Percentiles rank a stretch among this genome's conserved stretches.
Evolutionary conservation across 2,797 vertebrate species (phyloP).

Genomic region (Pangasius macronema): DNA sequence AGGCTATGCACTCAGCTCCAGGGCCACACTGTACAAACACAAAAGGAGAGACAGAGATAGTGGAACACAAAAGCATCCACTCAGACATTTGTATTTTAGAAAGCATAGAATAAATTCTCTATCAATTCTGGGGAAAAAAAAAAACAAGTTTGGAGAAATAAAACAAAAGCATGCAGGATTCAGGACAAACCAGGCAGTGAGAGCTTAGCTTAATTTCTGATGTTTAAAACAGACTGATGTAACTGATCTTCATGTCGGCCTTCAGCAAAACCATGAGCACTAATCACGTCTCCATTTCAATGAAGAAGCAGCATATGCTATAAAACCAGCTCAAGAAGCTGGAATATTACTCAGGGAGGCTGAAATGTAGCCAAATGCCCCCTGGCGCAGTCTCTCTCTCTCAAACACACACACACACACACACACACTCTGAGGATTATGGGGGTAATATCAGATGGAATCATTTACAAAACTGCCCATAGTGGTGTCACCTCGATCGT

Average conservation of each 20-base stretch:
- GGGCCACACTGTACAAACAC: slow-evolving; percentile 54
- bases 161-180: not conserved
- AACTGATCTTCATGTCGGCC: slow-evolving; percentile 13
- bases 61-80: slow-evolving; percentile 30
- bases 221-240: slow-evolving; percentile 31
- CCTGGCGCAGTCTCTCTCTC: slow-evolving; percentile 21
- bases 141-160: not conserved
- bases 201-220: not conserved
- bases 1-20: slow-evolving; percentile 51
- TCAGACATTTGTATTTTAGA: slow-evolving; percentile 33
- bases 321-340: slow-evolving; percentile 42
- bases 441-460: slow-evolving; percentile 54
- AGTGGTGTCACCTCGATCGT: slow-evolving; percentile 31
- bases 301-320: slow-evolving; percentile 36
- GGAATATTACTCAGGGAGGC: slow-evolving; percentile 50
- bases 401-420: slow-evolving; percentile 24
- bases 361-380: slow-evolving; percentile 51
- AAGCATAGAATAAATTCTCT: not conserved
- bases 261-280: slow-evolving; percentile 9
- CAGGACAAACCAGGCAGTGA: not conserved
- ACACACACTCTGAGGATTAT: slow-evolving; percentile 38
- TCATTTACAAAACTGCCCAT: slow-evolving; percentile 53
- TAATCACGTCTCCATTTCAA: slow-evolving; percentile 24
- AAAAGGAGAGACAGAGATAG: slow-evolving; percentile 49
- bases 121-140: not conserved